Percentiles rank a stretch among this genome's conserved stretches.
These are phyloP conservation scores for Drosophila stalkeri DNA, from an alignment of 2,888 invertebrate genomes.

Conservation along the genomic window DNA sequence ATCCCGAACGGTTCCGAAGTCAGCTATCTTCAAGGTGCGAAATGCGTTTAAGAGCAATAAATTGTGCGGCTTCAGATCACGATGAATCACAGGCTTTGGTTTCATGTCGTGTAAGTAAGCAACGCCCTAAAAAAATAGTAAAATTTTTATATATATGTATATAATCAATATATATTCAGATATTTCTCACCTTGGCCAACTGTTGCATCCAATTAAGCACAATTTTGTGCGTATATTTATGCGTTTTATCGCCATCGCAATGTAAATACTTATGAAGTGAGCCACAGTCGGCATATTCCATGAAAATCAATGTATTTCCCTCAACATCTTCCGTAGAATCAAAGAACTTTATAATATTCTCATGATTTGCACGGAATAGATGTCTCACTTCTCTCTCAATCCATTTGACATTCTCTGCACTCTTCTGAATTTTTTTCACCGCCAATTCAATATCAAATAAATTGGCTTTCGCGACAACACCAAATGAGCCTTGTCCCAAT, in stretches of 20 bases:
- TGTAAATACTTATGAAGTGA: conserved; percentile 21
- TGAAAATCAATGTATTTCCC: conserved; percentile 6
- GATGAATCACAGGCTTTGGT: conserved; percentile 21
- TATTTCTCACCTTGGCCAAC: conserved; percentile 20
- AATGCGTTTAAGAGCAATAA: conserved; percentile 13
- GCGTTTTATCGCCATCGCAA: not conserved
- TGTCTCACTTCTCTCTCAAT: conserved; percentile 15
- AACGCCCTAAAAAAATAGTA: conserved; percentile 11
- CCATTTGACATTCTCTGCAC: not conserved
- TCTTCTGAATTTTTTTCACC: not conserved
- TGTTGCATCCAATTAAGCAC: conserved; percentile 26
- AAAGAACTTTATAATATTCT: conserved; percentile 13
- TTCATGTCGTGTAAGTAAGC: conserved; percentile 18
- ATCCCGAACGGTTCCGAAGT: conserved; percentile 29
- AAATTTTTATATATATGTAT: not conserved
- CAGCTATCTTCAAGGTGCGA: conserved; percentile 24
- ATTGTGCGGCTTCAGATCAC: conserved; percentile 28
- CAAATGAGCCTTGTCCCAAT: conserved; percentile 12
- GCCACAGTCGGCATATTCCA: conserved; percentile 33
- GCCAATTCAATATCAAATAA: not conserved
- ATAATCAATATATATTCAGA: not conserved
- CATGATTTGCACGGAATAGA: conserved; percentile 2
- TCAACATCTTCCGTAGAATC: conserved; percentile 1
- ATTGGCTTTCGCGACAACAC: conserved; percentile 2
- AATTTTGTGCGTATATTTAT: not conserved